Evolutionary conservation across 2,888 invertebrate species (phyloP).

Genomic region (Aporophyla lueneburgensis): DNA sequence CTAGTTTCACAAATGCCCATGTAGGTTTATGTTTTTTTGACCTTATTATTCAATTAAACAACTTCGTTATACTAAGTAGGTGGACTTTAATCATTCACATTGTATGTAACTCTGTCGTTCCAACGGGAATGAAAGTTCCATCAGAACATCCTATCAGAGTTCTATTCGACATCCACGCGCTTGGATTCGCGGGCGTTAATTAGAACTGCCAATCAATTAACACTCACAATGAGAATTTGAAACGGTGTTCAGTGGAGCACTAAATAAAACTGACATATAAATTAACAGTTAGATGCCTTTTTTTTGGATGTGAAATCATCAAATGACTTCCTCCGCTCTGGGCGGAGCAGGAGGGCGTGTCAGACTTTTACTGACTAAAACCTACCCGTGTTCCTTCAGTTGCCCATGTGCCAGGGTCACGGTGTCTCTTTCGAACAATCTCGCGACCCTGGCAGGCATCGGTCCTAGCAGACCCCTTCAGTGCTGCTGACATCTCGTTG

Average conservation of each 20-base stretch:
- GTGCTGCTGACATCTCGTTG: no score
- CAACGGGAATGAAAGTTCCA: background rate
- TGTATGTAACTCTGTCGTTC: background rate
- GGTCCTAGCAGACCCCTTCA: no score
- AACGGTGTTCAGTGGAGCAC: slow-evolving; percentile 16
- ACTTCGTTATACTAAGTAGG: background rate
- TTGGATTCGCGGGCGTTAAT: slow-evolving; percentile 28
- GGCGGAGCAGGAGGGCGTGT: no score
- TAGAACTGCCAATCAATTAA: slow-evolving; percentile 35
- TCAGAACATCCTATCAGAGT: slow-evolving; percentile 12
- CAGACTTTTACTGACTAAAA: no score
- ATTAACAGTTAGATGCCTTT: slow-evolving; percentile 7
- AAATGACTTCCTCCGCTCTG: no score
- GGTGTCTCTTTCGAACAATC: no score
- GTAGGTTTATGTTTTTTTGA: background rate
- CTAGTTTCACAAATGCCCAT: no score
- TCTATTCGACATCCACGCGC: slow-evolving; percentile 15
- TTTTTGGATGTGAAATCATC: no score
- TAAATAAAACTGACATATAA: slow-evolving; percentile 16
- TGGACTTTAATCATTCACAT: no score
- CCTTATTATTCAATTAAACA: background rate
- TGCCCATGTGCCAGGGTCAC: no score
- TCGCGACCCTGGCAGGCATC: no score
- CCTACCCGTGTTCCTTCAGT: no score
- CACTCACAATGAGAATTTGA: slow-evolving; percentile 29